Evolutionary conservation across 2,888 invertebrate genomes (phyloP).

Genomic region (Drosophila sordidapex): DNA sequence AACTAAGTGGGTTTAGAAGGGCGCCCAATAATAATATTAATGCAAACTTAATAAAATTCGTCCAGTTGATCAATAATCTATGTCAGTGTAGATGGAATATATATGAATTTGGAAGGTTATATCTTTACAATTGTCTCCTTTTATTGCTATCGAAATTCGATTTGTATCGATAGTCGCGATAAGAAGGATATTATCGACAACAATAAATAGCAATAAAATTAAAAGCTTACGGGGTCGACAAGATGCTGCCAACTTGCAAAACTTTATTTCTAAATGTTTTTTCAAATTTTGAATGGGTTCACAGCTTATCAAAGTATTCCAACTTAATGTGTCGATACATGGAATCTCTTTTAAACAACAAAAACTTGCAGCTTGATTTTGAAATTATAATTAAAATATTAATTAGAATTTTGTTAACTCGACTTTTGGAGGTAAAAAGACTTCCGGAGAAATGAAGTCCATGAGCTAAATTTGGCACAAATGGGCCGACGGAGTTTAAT

Average conservation of each 20-base stretch:
- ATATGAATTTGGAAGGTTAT: too few species aligned
- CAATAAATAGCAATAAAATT: background rate
- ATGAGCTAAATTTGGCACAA: too few species aligned
- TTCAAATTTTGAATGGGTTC: background rate
- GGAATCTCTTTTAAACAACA: background rate
- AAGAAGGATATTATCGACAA: too few species aligned
- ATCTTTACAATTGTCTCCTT: too few species aligned
- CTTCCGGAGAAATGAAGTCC: background rate
- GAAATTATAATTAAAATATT: background rate
- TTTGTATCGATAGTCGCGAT: too few species aligned
- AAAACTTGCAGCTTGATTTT: background rate
- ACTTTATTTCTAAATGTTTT: background rate
- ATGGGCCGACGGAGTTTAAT: background rate
- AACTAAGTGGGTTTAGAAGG: too few species aligned
- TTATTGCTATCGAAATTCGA: too few species aligned
- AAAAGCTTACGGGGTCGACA: background rate
- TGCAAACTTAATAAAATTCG: background rate
- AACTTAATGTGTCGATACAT: background rate
- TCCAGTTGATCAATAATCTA: background rate
- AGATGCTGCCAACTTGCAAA: background rate
- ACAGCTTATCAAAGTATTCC: background rate
- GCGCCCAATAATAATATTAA: too few species aligned
- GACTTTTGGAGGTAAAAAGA: background rate
- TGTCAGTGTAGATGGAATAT: background rate
- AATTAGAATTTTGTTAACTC: background rate